A percentile compares a stretch with the other conserved stretches of the same genome.
Conservation (phyloP, 2,888 invertebrate species). For the Hemithea aestivaria region DNA sequence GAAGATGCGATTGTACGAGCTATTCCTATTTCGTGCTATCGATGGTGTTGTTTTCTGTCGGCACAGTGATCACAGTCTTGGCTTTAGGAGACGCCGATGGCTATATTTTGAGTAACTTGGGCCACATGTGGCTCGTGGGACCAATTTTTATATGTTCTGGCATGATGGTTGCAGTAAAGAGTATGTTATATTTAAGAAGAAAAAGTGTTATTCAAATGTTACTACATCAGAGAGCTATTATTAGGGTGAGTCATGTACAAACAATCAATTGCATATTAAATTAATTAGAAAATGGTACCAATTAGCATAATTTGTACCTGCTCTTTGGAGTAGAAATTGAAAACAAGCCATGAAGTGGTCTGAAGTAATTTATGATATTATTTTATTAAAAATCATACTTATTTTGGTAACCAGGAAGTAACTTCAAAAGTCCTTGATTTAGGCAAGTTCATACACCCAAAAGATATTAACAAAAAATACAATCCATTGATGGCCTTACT, state of each 20-base stretch:
- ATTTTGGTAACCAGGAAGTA: too few species aligned
- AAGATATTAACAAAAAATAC: too few species aligned
- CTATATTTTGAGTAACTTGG: constrained; percentile 79
- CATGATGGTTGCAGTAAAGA: constrained; percentile 84
- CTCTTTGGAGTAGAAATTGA: too few species aligned
- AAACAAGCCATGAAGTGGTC: too few species aligned
- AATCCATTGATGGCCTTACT: too few species aligned
- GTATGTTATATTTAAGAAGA: constrained; percentile 81
- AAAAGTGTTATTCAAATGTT: constrained; percentile 83
- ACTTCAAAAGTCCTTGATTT: too few species aligned
- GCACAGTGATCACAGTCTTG: constrained; percentile 81
- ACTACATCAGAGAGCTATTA: constrained; percentile 80
- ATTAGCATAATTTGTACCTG: constrained; percentile 5
- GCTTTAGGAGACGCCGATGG: constrained; percentile 81
- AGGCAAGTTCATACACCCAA: too few species aligned
- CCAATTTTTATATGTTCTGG: constrained; percentile 84
- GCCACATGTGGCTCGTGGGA: constrained; percentile 84
- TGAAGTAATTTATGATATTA: too few species aligned
- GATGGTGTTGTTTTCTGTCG: constrained; percentile 80
- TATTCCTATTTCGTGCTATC: constrained; percentile 82
- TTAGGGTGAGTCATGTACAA: constrained; percentile 68
- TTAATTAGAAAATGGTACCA: background rate
- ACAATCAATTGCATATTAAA: constrained; percentile 8
- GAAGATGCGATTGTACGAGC: constrained; percentile 82
- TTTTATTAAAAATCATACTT: too few species aligned